These are phyloP conservation scores for Centropus unirufus DNA, from an alignment of 2,113 vertebrate genomes.

Conservation along the genomic window DNA sequence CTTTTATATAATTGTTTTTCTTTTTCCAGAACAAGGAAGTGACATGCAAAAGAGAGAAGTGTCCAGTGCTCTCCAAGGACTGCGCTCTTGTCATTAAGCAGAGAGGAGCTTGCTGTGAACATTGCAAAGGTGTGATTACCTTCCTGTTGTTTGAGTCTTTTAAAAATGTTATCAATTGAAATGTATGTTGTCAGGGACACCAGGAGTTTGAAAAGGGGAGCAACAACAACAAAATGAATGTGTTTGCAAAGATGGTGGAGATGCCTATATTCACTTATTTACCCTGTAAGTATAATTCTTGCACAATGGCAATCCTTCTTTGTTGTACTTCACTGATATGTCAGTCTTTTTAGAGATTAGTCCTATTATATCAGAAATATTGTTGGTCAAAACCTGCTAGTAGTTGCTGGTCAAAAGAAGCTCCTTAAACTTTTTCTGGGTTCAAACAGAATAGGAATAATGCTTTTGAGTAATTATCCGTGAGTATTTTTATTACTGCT, in stretches of 20 bases:
- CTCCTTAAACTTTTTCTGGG: not conserved
- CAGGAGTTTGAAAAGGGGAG: not conserved
- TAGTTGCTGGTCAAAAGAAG: not conserved
- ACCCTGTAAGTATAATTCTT: not conserved
- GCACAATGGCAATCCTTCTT: not conserved
- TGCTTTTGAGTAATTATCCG: not conserved
- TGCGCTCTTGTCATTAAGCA: slow-evolving; percentile 95
- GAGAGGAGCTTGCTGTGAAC: slow-evolving; percentile 93
- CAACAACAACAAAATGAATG: not conserved
- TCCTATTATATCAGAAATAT: not conserved
- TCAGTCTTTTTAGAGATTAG: not conserved
- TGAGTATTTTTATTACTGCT: not conserved
- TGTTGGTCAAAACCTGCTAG: not conserved
- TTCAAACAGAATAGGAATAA: not conserved
- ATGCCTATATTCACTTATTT: not conserved
- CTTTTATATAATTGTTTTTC: not conserved
- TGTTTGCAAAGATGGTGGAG: not conserved
- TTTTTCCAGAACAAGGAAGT: slow-evolving; percentile 90
- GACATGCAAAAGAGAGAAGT: slow-evolving; percentile 96
- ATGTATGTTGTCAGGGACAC: not conserved
- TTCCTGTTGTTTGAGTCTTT: not conserved
- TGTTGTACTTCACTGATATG: not conserved
- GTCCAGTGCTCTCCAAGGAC: slow-evolving; percentile 87
- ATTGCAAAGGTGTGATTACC: slow-evolving; percentile 88
- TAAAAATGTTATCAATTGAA: not conserved